Evolutionary conservation across 1,140 invertebrate genomes (phyloP).

Genomic region (Phymorhynchus buccinoides): DNA sequence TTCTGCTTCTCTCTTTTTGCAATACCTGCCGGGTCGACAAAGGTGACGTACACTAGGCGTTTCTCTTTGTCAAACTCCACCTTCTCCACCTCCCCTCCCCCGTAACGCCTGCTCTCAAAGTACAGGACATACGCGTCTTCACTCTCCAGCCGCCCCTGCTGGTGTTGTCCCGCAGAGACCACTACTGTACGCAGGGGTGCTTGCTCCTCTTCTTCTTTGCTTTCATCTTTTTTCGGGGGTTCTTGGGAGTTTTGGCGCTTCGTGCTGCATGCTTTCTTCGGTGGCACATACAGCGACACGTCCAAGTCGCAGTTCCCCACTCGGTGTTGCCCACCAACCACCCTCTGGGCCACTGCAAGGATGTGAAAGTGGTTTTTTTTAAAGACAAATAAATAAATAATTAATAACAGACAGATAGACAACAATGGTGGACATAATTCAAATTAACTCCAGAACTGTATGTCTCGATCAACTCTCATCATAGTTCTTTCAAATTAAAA

Average conservation of each 20-base stretch:
- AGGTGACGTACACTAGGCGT: slow-evolving; percentile 9
- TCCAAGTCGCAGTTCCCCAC: slow-evolving; percentile 37
- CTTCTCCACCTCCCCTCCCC: slow-evolving; percentile 31
- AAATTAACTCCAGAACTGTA: no score
- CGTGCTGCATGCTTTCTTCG: slow-evolving; percentile 27
- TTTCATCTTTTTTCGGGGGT: neutral
- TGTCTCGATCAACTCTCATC: no score
- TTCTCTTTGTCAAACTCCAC: slow-evolving; percentile 34
- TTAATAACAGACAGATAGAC: no score
- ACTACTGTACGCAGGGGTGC: slow-evolving; percentile 18
- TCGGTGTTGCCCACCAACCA: slow-evolving; percentile 35
- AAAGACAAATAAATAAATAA: no score
- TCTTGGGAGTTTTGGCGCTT: slow-evolving; percentile 20
- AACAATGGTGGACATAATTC: no score
- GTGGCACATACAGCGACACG: slow-evolving; percentile 38
- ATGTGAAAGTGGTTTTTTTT: no score
- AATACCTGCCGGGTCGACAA: slow-evolving; percentile 29
- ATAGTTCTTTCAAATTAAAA: no score
- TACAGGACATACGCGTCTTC: slow-evolving; percentile 30
- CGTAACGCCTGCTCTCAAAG: slow-evolving; percentile 32
- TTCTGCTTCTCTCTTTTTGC: no score
- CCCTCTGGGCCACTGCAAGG: slow-evolving; percentile 46
- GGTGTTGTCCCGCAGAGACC: neutral
- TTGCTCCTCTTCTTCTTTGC: slow-evolving; percentile 6
- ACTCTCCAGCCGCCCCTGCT: neutral